phyloP scores from a whole-genome alignment of 2,797 vertebrate genomes.

The Ataeniobius toweri region DNA sequence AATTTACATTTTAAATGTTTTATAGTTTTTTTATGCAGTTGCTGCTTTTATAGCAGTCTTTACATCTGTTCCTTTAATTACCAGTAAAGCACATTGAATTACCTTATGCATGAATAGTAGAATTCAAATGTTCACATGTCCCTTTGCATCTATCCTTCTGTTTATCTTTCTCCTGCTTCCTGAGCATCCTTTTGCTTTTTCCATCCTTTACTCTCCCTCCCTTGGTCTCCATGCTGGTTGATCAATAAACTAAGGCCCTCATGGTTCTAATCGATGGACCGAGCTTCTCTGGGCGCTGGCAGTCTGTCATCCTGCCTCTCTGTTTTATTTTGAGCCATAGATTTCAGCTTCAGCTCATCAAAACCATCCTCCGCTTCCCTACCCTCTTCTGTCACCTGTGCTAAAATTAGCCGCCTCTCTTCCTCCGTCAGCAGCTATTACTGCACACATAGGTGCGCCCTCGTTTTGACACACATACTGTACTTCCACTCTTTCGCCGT shows the following conservation, averaged over 20 bases:
- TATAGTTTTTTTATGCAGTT: background rate
- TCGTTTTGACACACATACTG: slow-evolving; percentile 36
- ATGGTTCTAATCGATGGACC: slow-evolving; percentile 69
- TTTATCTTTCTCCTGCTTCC: slow-evolving; percentile 20
- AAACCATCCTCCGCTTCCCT: slow-evolving; percentile 35
- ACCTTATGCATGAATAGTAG: no score
- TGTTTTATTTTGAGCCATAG: slow-evolving; percentile 4
- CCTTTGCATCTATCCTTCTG: background rate
- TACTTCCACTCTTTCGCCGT: slow-evolving; percentile 39
- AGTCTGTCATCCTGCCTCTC: slow-evolving; percentile 24
- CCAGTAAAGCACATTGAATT: background rate
- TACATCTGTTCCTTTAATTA: background rate
- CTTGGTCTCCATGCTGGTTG: slow-evolving; percentile 40
- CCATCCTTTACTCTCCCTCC: slow-evolving; percentile 37
- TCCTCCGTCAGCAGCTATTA: slow-evolving; percentile 54
- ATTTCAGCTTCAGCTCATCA: slow-evolving; percentile 49
- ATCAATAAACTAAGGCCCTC: slow-evolving; percentile 68
- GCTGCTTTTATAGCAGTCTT: background rate
- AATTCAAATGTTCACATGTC: background rate
- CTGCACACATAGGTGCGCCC: slow-evolving; percentile 59
- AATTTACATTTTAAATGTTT: background rate
- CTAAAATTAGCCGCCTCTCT: slow-evolving; percentile 67
- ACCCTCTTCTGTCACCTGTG: slow-evolving; percentile 52
- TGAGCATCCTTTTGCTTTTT: slow-evolving; percentile 19
- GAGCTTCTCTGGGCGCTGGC: slow-evolving; percentile 51